Conservation (phyloP, 2,888 invertebrate genomes). For the Conomelus anceps region DNA sequence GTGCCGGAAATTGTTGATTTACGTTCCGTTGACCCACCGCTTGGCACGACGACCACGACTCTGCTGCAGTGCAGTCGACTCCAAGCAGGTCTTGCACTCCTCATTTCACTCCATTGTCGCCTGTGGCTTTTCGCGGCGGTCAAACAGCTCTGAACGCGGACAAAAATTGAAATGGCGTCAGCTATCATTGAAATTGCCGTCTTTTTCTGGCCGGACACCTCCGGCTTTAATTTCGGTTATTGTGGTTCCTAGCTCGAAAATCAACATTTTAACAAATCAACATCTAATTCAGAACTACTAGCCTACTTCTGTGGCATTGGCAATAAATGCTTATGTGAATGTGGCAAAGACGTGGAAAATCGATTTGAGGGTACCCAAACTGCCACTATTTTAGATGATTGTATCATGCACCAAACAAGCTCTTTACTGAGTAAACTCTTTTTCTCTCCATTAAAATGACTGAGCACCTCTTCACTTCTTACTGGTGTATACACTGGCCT, state of each 20-base stretch:
- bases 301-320: background rate
- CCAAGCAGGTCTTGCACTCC: background rate
- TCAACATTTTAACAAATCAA: background rate
- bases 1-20: background rate
- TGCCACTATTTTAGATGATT: background rate
- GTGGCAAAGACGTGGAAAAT: background rate
- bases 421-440: too few relatives aligned
- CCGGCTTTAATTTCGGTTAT: background rate
- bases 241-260: background rate
- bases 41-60: too few relatives aligned
- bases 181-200: background rate
- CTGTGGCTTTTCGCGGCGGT: background rate
- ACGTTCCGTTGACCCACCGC: background rate
- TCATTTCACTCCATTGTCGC: background rate
- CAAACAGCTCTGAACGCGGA: background rate
- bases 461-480: too few relatives aligned
- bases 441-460: too few relatives aligned
- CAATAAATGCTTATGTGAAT: background rate
- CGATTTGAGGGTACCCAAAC: background rate
- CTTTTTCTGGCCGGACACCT: background rate
- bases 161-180: background rate
- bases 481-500: too few relatives aligned
- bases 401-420: too few relatives aligned
- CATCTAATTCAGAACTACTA: too few relatives aligned
- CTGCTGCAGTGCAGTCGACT: background rate